A percentile compares a stretch with the other conserved stretches of the same genome.
phyloP scores from a whole-genome alignment of 2,113 vertebrate genomes.

The Fulica atra region DNA sequence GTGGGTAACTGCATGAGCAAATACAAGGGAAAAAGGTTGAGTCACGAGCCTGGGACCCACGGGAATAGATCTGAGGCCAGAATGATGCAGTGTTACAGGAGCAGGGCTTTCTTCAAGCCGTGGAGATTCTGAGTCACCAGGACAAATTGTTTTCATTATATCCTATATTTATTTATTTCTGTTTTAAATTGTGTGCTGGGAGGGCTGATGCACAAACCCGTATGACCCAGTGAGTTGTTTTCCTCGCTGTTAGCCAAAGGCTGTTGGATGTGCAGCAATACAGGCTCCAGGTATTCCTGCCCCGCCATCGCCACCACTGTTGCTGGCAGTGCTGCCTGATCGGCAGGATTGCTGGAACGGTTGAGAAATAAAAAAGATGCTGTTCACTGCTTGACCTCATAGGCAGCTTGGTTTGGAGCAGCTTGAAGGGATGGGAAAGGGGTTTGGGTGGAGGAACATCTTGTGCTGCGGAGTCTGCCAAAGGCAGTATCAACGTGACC shows the following conservation, averaged over 20 bases:
- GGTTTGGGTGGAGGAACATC: not conserved
- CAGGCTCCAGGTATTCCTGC: not conserved
- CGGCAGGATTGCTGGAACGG: not conserved
- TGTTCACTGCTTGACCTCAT: not conserved
- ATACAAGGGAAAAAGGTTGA: not conserved
- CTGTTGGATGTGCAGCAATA: not conserved
- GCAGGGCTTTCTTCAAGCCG: not conserved
- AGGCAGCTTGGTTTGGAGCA: not conserved
- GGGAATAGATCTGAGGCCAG: slow-evolving; percentile 29
- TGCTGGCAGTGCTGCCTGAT: not conserved
- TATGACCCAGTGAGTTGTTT: not conserved
- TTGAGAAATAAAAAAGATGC: not conserved
- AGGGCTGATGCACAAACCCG: not conserved
- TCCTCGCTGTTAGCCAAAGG: not conserved
- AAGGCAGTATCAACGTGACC: not conserved
- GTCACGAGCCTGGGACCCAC: slow-evolving; percentile 23
- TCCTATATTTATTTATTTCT: not conserved
- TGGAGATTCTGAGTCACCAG: slow-evolving; percentile 59
- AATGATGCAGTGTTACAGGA: not conserved
- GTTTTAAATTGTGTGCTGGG: not conserved
- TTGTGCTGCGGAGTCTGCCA: not conserved
- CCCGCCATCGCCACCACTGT: fast-evolving
- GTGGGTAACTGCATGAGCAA: not conserved
- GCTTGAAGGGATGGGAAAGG: not conserved
- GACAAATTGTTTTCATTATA: slow-evolving; percentile 39